Base-by-base conservation (phyloP, 1,140 invertebrate genomes). In the Orchestia grillus region DNA sequence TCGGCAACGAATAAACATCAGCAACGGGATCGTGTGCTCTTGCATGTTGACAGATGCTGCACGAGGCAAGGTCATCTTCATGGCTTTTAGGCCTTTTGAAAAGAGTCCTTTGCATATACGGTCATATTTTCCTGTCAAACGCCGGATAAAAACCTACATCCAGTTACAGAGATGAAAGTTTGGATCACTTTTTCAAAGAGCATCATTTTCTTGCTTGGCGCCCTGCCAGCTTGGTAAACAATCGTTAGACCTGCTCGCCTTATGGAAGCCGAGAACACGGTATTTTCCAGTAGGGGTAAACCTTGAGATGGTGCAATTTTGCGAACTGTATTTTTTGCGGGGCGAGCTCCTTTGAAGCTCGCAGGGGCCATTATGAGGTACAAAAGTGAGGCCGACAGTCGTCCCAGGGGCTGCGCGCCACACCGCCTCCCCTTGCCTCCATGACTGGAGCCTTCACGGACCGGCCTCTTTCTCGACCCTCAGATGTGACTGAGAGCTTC, bases 301-400 rank as follows among this genome's bases (percentile, higher is more conserved):
- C 62, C 62, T 77, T 77, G 62, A 77, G 62, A 77, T 91, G 88
- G 41, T 91, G 41, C 88, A 91, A 91, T 91, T 91, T 91, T 91
- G 88, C 44, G 41, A 44, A 77, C 88, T 91, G 88, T 42, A n/a
- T 91, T 91, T 91, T 88, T 91, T 42, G 88, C 88, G 23, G 42
- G 88, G 44, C 41, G 44, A 42, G 88, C 41, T 91, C 88, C 44
- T 91, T 91, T 91, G 88, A 91, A 91, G 88, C 88, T 91, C 88
- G 11, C 88, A 43, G 88, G 88, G 15, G 88, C 88, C 88, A 91
- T 91, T 91, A 91, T 91, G 88, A 91, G 88, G 88, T 44, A 91
- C 88, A 91, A 91, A 91, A 91, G 88, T 91, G 88, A 91, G 88
- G 41, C 88, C 44, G 88, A 43, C 88, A 91, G 88, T 91, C 88